phyloP scores from a whole-genome alignment of 1,140 invertebrate species.

The Thrips palmi region DNA sequence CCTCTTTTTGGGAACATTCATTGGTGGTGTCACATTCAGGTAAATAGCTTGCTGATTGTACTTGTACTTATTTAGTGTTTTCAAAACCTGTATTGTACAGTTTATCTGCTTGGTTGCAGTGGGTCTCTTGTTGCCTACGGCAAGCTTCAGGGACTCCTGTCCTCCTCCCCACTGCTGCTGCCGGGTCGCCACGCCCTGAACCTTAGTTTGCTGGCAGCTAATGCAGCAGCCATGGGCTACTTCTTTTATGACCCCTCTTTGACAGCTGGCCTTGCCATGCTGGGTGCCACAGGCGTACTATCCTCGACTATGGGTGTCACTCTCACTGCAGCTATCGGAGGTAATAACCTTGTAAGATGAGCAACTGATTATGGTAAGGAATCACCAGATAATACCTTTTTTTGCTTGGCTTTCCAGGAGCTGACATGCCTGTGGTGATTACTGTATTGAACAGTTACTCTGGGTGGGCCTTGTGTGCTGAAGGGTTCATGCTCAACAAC shows the following conservation, averaged over 20 bases:
- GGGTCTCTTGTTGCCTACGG: slow-evolving; percentile 81
- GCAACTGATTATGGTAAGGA: slow-evolving; percentile 5
- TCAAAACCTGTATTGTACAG: not conserved
- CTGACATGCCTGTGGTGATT: slow-evolving; percentile 88
- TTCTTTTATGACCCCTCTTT: slow-evolving; percentile 44
- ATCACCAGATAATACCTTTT: not conserved
- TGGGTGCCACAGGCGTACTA: slow-evolving; percentile 53
- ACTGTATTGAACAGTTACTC: slow-evolving; percentile 75
- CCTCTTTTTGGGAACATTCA: slow-evolving; percentile 75
- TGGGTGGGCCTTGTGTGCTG: slow-evolving; percentile 71
- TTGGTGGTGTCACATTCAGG: slow-evolving; percentile 77
- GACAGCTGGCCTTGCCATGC: slow-evolving; percentile 39
- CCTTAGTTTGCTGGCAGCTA: slow-evolving; percentile 40
- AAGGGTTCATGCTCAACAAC: slow-evolving; percentile 89
- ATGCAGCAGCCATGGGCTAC: slow-evolving; percentile 49
- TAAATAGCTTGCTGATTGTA: slow-evolving; percentile 18
- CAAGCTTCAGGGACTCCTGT: slow-evolving; percentile 69
- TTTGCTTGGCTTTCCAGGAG: slow-evolving; percentile 29
- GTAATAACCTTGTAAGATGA: slow-evolving; percentile 22
- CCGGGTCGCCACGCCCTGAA: slow-evolving; percentile 72
- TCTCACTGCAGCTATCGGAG: slow-evolving; percentile 75
- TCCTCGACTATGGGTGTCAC: slow-evolving; percentile 68
- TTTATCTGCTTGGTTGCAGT: slow-evolving; percentile 25
- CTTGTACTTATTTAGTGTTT: not conserved
- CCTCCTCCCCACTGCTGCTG: slow-evolving; percentile 57